These are phyloP conservation scores for Patella depressa DNA, from an alignment of 2,888 invertebrate genomes.

Conservation along the genomic window DNA sequence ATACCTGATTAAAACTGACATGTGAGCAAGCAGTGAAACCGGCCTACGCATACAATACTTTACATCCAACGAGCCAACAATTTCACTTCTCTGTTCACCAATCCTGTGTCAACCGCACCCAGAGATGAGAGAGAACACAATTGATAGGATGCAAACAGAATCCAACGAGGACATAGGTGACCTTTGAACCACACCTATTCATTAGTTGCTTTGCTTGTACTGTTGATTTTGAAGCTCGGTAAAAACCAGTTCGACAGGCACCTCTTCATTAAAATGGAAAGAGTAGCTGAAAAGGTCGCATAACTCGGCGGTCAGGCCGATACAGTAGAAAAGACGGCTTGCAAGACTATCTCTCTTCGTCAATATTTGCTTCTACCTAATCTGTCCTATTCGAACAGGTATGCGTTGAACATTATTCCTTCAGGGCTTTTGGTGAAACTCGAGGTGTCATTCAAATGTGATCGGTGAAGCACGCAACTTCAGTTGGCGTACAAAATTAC, in stretches of 20 bases:
- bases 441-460: background rate
- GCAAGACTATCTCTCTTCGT: slow-evolving; percentile 1
- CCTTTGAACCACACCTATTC: background rate
- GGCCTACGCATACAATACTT: background rate
- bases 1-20: background rate
- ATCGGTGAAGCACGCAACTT: background rate
- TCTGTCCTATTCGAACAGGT: slow-evolving; percentile 13
- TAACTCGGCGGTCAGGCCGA: slow-evolving; percentile 17
- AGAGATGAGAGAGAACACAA: slow-evolving; percentile 2
- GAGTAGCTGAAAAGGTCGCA: slow-evolving; percentile 17
- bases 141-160: background rate
- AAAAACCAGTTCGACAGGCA: background rate
- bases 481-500: background rate
- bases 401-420: slow-evolving; percentile 8
- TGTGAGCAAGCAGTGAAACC: background rate
- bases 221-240: background rate
- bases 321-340: slow-evolving; percentile 14
- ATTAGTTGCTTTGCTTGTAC: background rate
- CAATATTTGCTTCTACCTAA: slow-evolving; percentile 21
- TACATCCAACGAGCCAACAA: background rate
- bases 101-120: slow-evolving; percentile 6
- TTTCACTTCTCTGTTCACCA: background rate
- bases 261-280: slow-evolving; percentile 12
- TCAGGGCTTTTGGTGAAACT: slow-evolving; percentile 3
- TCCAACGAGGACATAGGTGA: background rate